A percentile compares a stretch with the other conserved stretches of the same genome.
Conservation (phyloP, 2,113 vertebrate genomes). For the Pheucticus melanocephalus region DNA sequence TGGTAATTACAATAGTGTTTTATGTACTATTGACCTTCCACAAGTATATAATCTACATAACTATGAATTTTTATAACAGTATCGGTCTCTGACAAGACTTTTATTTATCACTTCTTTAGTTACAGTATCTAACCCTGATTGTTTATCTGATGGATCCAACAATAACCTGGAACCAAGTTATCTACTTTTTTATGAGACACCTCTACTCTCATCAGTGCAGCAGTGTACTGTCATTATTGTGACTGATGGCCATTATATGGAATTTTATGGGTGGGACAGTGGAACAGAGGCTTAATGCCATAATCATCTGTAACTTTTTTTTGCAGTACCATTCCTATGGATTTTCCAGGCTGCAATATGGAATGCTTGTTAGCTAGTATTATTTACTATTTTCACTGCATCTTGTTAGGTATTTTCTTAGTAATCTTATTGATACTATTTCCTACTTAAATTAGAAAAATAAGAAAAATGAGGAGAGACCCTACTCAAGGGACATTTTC, state of each 20-base stretch:
- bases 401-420: background rate
- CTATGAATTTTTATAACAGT: background rate
- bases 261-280: background rate
- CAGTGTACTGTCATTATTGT: fast-evolving
- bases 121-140: background rate
- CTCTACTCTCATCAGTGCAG: background rate
- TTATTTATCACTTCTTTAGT: background rate
- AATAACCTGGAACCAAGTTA: background rate
- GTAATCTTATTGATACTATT: background rate
- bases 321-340: background rate
- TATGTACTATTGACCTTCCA: background rate
- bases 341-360: background rate
- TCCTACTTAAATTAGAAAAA: background rate
- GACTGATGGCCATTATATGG: background rate
- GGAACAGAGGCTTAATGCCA: background rate
- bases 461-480: background rate
- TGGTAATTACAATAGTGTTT: background rate
- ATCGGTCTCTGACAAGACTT: background rate
- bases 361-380: background rate
- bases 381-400: background rate
- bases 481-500: background rate
- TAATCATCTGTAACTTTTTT: background rate
- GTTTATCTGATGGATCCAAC: background rate
- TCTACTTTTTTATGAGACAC: background rate
- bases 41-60: background rate